Conservation (phyloP, 2,888 invertebrate species). For the Ptychoptera albimana region DNA sequence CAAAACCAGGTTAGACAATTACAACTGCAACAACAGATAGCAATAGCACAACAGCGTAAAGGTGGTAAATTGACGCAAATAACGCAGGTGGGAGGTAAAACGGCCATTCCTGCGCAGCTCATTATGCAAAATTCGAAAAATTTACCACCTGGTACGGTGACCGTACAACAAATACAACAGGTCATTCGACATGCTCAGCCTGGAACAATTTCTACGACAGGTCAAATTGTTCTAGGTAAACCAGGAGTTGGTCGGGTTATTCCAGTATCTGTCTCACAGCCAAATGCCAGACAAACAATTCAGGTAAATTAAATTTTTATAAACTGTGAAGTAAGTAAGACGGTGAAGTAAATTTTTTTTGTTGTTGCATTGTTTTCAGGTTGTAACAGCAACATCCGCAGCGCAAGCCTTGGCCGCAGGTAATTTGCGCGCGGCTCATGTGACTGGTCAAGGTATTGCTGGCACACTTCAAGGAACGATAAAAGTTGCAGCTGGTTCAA, state of each 20-base stretch:
- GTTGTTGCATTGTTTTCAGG: conserved; percentile 25
- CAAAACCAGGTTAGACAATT: conserved; percentile 49
- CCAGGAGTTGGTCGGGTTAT: conserved; percentile 45
- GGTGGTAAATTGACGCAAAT: conserved; percentile 44
- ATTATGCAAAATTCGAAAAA: conserved; percentile 48
- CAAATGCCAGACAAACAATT: conserved; percentile 37
- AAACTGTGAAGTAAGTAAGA: background rate
- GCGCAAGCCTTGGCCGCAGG: conserved; percentile 32
- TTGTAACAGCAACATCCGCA: conserved; percentile 38
- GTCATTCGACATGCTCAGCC: conserved; percentile 46
- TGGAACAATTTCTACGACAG: conserved; percentile 24
- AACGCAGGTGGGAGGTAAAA: conserved; percentile 23
- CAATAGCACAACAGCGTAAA: conserved; percentile 38
- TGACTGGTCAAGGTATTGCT: conserved; percentile 29
- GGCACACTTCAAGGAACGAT: conserved; percentile 31
- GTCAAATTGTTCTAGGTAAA: conserved; percentile 44
- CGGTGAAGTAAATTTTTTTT: background rate
- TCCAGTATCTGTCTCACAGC: conserved; percentile 42
- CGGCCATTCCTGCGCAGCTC: conserved; percentile 45
- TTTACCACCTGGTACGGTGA: conserved; percentile 39
- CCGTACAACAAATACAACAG: conserved; percentile 60
- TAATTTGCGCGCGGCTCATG: conserved; percentile 33
- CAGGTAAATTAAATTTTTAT: conserved; percentile 22
- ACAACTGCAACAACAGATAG: conserved; percentile 39
- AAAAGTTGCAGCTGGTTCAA: conserved; percentile 32